Evolutionary conservation across 37 sponge, comb jelly and placozoan species (phyloP).

Genomic region (Bolinopsis microptera): DNA sequence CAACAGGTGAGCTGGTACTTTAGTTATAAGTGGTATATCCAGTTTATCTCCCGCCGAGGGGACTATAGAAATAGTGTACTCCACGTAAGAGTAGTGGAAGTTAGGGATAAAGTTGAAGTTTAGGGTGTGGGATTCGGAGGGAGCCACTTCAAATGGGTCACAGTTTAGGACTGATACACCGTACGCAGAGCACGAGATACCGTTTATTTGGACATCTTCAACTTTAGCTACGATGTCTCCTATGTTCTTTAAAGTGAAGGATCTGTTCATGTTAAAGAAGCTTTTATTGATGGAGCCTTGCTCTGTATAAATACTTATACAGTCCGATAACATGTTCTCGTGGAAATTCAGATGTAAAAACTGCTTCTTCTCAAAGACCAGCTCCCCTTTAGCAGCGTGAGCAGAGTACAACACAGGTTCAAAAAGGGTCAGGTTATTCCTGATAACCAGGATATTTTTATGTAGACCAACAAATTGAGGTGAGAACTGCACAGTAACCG

Average conservation of each 20-base stretch:
- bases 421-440: slow-evolving; percentile 50
- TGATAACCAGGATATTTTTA: slow-evolving; percentile 27
- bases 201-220: slow-evolving; percentile 29
- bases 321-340: slow-evolving; percentile 22
- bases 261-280: slow-evolving; percentile 26
- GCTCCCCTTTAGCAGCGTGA: slow-evolving; percentile 33
- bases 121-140: neutral
- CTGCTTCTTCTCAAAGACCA: slow-evolving; percentile 31
- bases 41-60: slow-evolving; percentile 28
- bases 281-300: neutral
- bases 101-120: slow-evolving; percentile 26
- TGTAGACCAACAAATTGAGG: slow-evolving; percentile 43
- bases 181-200: neutral
- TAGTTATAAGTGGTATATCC: slow-evolving; percentile 22
- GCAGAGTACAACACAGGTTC: slow-evolving; percentile 26
- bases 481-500: neutral
- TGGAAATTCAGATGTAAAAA: neutral
- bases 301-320: neutral
- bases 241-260: slow-evolving; percentile 19
- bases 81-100: slow-evolving; percentile 53
- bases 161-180: slow-evolving; percentile 13
- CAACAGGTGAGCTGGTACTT: slow-evolving; percentile 46
- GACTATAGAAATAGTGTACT: slow-evolving; percentile 41
- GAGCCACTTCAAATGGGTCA: neutral
- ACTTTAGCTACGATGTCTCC: slow-evolving; percentile 31